These are phyloP conservation scores for Rhabdornis inornatus DNA, from an alignment of 2,113 vertebrate species.

Conservation along the genomic window DNA sequence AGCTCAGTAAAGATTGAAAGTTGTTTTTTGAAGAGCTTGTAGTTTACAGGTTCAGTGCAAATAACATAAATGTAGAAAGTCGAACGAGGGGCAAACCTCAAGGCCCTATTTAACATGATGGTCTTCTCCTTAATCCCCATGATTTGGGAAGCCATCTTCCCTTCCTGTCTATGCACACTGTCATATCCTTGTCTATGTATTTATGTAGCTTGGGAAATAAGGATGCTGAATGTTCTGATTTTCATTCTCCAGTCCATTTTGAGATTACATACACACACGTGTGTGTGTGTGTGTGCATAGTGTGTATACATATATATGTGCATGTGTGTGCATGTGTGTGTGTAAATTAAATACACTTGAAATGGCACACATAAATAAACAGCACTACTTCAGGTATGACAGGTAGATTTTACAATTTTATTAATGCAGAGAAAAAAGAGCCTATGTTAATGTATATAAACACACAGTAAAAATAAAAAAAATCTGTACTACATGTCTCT, in stretches of 20 bases:
- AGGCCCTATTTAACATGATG: neutral
- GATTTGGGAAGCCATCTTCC: neutral
- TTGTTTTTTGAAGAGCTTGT: neutral
- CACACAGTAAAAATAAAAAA: neutral
- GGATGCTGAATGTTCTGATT: neutral
- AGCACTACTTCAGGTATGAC: neutral
- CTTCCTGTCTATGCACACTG: neutral
- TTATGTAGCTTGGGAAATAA: neutral
- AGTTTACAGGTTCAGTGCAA: neutral
- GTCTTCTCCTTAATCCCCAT: neutral
- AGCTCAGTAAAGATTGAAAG: neutral
- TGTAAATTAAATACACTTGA: neutral
- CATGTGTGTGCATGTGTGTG: rapidly evolving
- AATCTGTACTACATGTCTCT: neutral
- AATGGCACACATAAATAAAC: neutral
- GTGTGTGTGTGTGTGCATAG: rapidly evolving
- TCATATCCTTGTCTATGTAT: neutral
- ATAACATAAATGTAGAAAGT: neutral
- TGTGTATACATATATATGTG: neutral
- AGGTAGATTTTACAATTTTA: neutral
- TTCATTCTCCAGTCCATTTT: neutral
- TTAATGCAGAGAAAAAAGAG: neutral
- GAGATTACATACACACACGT: neutral
- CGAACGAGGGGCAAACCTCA: neutral
- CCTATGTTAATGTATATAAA: neutral